Conservation (phyloP, 2,888 invertebrate species). For the Sesia apiformis region DNA sequence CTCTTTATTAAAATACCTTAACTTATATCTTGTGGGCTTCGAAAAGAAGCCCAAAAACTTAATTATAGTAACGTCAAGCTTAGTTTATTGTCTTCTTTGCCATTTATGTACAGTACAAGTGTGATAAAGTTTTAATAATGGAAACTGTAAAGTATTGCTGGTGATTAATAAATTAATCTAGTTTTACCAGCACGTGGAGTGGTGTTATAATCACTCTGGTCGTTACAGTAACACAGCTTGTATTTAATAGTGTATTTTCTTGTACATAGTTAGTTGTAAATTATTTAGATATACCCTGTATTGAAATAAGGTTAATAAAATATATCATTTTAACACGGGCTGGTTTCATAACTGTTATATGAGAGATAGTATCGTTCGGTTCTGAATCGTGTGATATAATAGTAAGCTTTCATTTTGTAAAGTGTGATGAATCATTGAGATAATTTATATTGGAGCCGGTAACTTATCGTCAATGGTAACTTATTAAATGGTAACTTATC, state of each 20-base stretch:
- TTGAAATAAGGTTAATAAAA: slow-evolving; percentile 38
- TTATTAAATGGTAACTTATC: slow-evolving; percentile 37
- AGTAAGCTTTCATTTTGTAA: slow-evolving; percentile 31
- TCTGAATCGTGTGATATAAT: slow-evolving; percentile 49
- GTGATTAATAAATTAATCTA: slow-evolving; percentile 22
- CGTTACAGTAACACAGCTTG: slow-evolving; percentile 38
- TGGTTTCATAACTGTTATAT: slow-evolving; percentile 18
- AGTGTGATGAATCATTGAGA: slow-evolving; percentile 43
- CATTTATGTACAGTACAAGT: slow-evolving; percentile 63
- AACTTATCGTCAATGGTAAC: slow-evolving; percentile 1
- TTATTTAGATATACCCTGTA: slow-evolving; percentile 31
- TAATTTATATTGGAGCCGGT: slow-evolving; percentile 35
- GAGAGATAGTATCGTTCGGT: slow-evolving; percentile 35
- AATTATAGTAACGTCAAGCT: slow-evolving; percentile 17
- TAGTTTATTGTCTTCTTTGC: slow-evolving; percentile 37
- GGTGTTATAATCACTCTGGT: slow-evolving; percentile 66
- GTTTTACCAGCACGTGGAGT: slow-evolving; percentile 37
- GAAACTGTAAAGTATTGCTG: slow-evolving; percentile 17
- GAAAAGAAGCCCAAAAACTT: not conserved
- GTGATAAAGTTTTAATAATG: slow-evolving; percentile 33
- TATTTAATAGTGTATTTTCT: slow-evolving; percentile 34
- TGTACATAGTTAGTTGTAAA: slow-evolving; percentile 45
- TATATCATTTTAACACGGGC: slow-evolving; percentile 46
- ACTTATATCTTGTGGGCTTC: not conserved
- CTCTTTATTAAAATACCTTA: not conserved